Conservation (phyloP, 2,888 invertebrate genomes). For the Gryllus longicercus region DNA sequence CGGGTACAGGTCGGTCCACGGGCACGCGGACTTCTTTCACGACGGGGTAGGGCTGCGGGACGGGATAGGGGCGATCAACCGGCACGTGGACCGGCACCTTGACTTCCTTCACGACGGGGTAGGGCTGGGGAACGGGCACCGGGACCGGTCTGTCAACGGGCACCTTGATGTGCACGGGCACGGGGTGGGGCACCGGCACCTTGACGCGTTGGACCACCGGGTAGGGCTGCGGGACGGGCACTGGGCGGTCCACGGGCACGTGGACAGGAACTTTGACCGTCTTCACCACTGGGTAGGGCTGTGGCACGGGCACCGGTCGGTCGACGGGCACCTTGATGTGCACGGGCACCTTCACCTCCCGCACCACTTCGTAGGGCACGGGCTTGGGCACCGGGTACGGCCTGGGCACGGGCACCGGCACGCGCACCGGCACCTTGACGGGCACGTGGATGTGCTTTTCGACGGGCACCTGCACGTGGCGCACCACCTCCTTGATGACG, state of each 20-base stretch:
- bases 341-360: slow-evolving; percentile 58
- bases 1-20: not conserved
- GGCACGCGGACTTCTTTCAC: slow-evolving; percentile 41
- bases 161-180: slow-evolving; percentile 27
- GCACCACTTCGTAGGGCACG: slow-evolving; percentile 40
- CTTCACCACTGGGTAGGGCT: slow-evolving; percentile 61
- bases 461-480: too few relatives aligned
- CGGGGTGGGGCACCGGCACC: not conserved
- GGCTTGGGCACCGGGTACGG: slow-evolving; percentile 48
- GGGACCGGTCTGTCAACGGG: slow-evolving; percentile 43
- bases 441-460: too few relatives aligned
- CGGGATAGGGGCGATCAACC: slow-evolving; percentile 58
- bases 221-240: slow-evolving; percentile 54
- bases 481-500: too few relatives aligned
- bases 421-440: too few relatives aligned
- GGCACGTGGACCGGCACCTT: slow-evolving; percentile 41
- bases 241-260: slow-evolving; percentile 55
- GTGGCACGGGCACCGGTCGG: slow-evolving; percentile 53
- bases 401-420: slow-evolving; percentile 44
- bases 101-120: slow-evolving; percentile 46
- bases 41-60: slow-evolving; percentile 54
- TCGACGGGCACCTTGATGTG: slow-evolving; percentile 57
- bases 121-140: slow-evolving; percentile 44
- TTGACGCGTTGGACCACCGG: slow-evolving; percentile 47
- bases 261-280: slow-evolving; percentile 56